phyloP scores from a whole-genome alignment of 2,113 vertebrate species.

The Atlantisia rogersi region DNA sequence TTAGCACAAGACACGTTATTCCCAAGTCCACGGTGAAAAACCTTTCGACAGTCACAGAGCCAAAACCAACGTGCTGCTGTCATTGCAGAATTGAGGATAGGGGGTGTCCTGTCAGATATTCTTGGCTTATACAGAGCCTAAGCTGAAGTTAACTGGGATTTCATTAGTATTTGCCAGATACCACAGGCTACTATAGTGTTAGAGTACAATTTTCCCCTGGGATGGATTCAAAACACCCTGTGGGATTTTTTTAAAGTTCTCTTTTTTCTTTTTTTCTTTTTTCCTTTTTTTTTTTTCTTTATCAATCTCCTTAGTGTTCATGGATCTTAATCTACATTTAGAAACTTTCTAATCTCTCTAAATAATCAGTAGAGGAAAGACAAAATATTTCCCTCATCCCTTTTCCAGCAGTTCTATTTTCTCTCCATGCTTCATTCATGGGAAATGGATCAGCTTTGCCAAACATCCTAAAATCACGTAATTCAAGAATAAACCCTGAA shows the following conservation, averaged over 20 bases:
- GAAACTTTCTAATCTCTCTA: neutral
- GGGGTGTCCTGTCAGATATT: neutral
- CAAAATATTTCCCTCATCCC: neutral
- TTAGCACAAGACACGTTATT: neutral
- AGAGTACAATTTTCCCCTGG: neutral
- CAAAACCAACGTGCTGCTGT: neutral
- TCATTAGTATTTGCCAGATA: neutral
- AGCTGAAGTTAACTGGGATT: neutral
- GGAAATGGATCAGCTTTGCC: neutral
- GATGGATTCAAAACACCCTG: neutral
- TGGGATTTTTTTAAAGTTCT: neutral
- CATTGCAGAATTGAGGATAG: neutral
- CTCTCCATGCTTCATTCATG: neutral
- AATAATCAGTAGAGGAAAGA: neutral
- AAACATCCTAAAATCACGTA: neutral
- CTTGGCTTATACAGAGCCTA: neutral
- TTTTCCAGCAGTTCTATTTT: neutral
- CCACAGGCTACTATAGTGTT: neutral
- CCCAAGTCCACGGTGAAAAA: neutral
- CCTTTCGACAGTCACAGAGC: neutral
- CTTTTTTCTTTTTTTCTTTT: fast-evolving
- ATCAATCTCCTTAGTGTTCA: neutral
- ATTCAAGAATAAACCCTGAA: neutral
- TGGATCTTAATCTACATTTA: neutral
- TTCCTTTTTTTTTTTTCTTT: neutral